Evolutionary conservation across 1,140 invertebrate genomes (phyloP).

Genomic region (Patella vulgata): DNA sequence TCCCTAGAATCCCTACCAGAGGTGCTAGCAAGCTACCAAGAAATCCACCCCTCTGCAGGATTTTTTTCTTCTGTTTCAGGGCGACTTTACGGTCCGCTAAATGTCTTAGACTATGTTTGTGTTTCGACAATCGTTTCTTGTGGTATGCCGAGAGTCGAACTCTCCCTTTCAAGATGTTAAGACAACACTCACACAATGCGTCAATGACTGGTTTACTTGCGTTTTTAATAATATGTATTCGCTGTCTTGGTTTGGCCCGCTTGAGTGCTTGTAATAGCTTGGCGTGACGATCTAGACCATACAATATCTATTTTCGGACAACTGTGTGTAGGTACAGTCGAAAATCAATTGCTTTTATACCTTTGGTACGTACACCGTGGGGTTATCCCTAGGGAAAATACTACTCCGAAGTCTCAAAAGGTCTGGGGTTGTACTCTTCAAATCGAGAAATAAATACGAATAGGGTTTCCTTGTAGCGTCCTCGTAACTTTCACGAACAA

Average conservation of each 20-base stretch:
- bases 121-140: constrained; percentile 1
- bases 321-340: no score
- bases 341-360: no score
- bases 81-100: background rate
- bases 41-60: constrained; percentile 18
- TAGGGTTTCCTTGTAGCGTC: constrained; percentile 18
- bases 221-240: background rate
- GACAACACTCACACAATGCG: constrained; percentile 9
- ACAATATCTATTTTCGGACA: constrained; percentile 9
- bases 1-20: background rate
- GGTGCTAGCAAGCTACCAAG: background rate
- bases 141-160: constrained; percentile 2
- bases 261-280: background rate
- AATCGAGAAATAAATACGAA: constrained; percentile 31
- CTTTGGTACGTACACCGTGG: constrained; percentile 11
- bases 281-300: background rate
- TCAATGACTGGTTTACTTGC: constrained; percentile 1
- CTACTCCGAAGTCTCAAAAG: constrained; percentile 10
- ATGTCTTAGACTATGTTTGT: background rate
- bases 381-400: constrained; percentile 10
- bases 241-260: background rate
- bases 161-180: constrained; percentile 17
- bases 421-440: constrained; percentile 21
- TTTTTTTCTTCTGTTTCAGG: background rate
- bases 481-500: constrained; percentile 17